Conservation (phyloP, 2,888 invertebrate genomes). For the Ennomos erosarius region DNA sequence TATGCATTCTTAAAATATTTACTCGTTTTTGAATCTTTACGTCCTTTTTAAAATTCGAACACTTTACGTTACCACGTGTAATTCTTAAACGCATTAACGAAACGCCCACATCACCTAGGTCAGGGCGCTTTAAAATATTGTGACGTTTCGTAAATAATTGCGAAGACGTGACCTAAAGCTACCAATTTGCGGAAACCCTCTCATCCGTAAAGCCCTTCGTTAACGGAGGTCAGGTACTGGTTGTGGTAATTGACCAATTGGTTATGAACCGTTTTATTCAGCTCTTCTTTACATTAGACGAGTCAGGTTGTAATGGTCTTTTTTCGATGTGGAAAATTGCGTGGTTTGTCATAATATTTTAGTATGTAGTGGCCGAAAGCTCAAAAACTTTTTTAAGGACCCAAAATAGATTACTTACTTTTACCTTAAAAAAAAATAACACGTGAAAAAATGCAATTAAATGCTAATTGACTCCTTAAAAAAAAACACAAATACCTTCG, state of each 20-base stretch:
- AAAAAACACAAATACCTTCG: too few relatives aligned
- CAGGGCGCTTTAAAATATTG: conserved; percentile 76
- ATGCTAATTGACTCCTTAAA: too few relatives aligned
- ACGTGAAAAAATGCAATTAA: too few relatives aligned
- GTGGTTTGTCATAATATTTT: neutral
- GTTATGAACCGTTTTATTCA: conserved; percentile 3
- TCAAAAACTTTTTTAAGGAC: too few relatives aligned
- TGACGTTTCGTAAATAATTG: conserved; percentile 73
- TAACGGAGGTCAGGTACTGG: conserved; percentile 10
- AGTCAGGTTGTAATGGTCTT: neutral
- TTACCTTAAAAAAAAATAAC: too few relatives aligned
- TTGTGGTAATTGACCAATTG: neutral
- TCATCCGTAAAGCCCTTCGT: neutral
- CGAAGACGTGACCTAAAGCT: conserved; percentile 40
- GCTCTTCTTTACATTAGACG: neutral
- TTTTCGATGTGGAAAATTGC: neutral
- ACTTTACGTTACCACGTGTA: conserved; percentile 46
- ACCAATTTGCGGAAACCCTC: conserved; percentile 24
- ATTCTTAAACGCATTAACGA: conserved; percentile 65
- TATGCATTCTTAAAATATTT: conserved; percentile 33
- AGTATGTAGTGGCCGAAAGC: too few relatives aligned
- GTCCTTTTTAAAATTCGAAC: neutral
- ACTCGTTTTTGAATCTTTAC: too few relatives aligned
- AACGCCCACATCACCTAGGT: conserved; percentile 73
- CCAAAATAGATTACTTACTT: too few relatives aligned